Evolutionary conservation across 2,888 invertebrate species (phyloP), one percentile per base, ranked within the genome.

Genomic region (Ophion costatus): DNA sequence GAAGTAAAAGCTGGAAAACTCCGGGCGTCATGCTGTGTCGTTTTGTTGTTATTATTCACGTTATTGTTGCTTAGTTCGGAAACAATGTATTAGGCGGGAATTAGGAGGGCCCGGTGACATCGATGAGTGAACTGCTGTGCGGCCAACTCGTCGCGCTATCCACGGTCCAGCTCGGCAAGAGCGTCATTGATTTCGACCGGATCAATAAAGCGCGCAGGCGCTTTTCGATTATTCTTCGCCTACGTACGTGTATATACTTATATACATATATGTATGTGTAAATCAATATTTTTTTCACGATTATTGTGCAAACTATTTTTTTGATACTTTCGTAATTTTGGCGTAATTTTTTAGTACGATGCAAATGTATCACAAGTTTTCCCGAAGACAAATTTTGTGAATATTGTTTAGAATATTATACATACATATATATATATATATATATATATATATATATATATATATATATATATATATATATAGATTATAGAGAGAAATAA

Each of bases 191-290:
- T 74, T 78, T 73, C 71, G 42, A 82, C 14, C 51, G 85, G 85
- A 87, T 87, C 87, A 76, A 87, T 87, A 86, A 78, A 69, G 69
- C 85, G 83, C 87, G 87, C 87, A 83, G n/a, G 87, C 87, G 87
- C 87, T 66, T 69, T 45, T 74, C 29, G 45, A 74, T 67, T 38
- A 38, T 7, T 71, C 38, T 67, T 29, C 29, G 22, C 59, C 59
- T 51, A 51, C 51, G 66, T 51, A n/a, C 33, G 45, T 6, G 20
- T 64, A 24, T 75, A 64, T 29, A 29, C 24, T 5, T 17, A 1
- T 61, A 74, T 74, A 22, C 11, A 20, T 24, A 63, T 17, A 56
- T 61, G 10, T 59, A 73, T 73, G 14, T 2, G 38, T 45, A 45
- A 10, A 45, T 45, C 20, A 10, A 59, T 59, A 38, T 67, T 29